Base-by-base conservation (phyloP, 2,888 invertebrate genomes). In the Lasioglossum vierecki region DNA sequence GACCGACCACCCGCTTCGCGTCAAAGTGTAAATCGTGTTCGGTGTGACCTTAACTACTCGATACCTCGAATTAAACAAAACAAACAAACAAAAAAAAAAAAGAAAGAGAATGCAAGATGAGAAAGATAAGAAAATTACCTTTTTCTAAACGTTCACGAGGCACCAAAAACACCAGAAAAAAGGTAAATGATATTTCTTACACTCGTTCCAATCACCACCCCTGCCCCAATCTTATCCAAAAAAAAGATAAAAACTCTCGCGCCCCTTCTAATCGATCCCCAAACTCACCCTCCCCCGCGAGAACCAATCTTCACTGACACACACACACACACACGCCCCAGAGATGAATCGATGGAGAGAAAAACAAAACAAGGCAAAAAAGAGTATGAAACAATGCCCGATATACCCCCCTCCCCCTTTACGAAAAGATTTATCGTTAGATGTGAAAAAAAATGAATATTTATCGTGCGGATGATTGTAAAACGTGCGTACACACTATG, bases 401-500 rank as follows among this genome's bases (percentile, higher is more conserved):
- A 86, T 80, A 83, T 80, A 30, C 68, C 79, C 35, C 70, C 13
- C 41, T 11, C 41, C 39, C 70, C 68, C 39, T 83, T 89, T 82
- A 77, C 81, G 84, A 91, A 88, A 63, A 93, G 93, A 93, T 94
- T 94, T 94, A 95, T 94, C 94, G 94, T 95, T 95, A 94, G 94
- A 94, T 94, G 94, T 95, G 94, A 87, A 90, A 68, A 88, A 57
- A 57, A 94, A 93, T 93, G 94, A 79, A 94, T 94, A 94, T 93
- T 91, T 94, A 94, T 94, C 92, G 93, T 93, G 93, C 92, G 94
- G 92, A 93, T 92, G 93, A 93, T 93, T 92, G 88, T 89, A 88
- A 88, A 84, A 88, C 86, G 91, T 85, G 89, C 91, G 91, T 89
- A 89, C 91, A 92, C 92, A 91, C 92, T 93, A 94, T 94, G 93